These are phyloP conservation scores for Ciconia maguari DNA, from an alignment of 2,113 vertebrate species.

Conservation along the genomic window DNA sequence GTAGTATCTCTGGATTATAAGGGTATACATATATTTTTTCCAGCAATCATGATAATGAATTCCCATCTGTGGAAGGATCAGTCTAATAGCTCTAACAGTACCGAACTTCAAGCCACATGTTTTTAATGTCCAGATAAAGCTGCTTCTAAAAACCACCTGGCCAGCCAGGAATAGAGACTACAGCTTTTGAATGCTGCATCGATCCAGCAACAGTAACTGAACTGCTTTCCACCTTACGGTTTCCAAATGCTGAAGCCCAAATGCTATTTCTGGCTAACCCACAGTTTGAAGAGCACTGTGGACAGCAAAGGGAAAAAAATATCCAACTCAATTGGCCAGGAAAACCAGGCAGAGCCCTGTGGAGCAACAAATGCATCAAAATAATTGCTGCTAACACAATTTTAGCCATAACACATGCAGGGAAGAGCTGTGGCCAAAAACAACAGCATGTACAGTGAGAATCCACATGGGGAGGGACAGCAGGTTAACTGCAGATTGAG, in stretches of 20 bases:
- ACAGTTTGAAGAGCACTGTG: constrained; percentile 1
- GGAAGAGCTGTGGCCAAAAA: constrained; percentile 49
- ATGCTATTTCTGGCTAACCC: constrained; percentile 43
- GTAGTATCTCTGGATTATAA: not conserved
- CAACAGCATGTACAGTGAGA: constrained; percentile 53
- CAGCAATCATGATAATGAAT: not conserved
- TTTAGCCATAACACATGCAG: constrained; percentile 26
- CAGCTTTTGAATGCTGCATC: not conserved
- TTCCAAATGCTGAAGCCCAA: not conserved
- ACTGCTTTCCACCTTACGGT: constrained; percentile 6
- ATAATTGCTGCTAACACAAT: constrained; percentile 62
- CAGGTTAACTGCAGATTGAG: constrained; percentile 57
- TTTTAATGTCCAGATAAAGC: not conserved
- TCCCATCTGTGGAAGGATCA: not conserved
- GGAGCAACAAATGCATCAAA: constrained; percentile 46
- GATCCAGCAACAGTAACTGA: constrained; percentile 20
- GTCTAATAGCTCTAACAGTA: not conserved
- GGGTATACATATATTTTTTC: not conserved
- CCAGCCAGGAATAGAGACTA: not conserved
- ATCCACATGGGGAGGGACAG: constrained; percentile 47
- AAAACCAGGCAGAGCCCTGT: constrained; percentile 32
- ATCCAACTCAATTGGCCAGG: constrained; percentile 10
- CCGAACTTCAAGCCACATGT: not conserved
- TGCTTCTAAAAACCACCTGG: not conserved
- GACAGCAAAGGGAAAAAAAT: not conserved